phyloP scores from a whole-genome alignment of 2,113 vertebrate genomes.

The Piaya cayana region DNA sequence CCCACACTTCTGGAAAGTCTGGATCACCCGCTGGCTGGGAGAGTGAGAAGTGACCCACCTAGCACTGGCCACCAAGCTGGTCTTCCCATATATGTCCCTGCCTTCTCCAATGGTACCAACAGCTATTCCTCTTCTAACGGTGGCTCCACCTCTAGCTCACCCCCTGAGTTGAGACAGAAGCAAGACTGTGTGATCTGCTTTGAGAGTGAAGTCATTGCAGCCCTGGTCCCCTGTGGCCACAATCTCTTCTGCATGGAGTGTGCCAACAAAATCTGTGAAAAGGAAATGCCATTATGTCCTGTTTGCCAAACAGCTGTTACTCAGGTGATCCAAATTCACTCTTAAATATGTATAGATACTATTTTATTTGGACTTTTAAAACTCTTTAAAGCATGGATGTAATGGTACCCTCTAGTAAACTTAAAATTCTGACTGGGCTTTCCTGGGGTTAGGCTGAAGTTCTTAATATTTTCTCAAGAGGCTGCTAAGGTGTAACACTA shows the following conservation, averaged over 20 bases:
- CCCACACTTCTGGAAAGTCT: constrained; percentile 86
- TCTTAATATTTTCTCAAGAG: constrained; percentile 64
- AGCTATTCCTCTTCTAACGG: constrained; percentile 89
- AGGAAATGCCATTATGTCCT: constrained; percentile 85
- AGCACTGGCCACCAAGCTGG: constrained; percentile 72
- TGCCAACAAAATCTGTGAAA: constrained; percentile 90
- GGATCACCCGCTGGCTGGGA: constrained; percentile 85
- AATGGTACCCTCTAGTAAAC: constrained; percentile 75
- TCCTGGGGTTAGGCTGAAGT: constrained; percentile 78
- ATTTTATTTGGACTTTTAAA: constrained; percentile 68
- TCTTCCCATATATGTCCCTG: constrained; percentile 87
- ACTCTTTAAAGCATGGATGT: constrained; percentile 71
- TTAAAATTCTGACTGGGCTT: constrained; percentile 78
- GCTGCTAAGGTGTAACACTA: constrained; percentile 79
- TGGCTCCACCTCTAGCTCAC: constrained; percentile 89
- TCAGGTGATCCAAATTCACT: constrained; percentile 91
- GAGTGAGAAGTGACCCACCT: constrained; percentile 80
- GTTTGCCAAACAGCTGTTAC: constrained; percentile 90
- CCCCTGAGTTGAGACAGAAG: constrained; percentile 81
- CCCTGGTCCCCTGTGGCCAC: constrained; percentile 92
- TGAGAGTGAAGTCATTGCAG: constrained; percentile 86
- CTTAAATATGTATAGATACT: constrained; percentile 76
- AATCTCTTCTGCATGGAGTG: constrained; percentile 95
- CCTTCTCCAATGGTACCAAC: constrained; percentile 88
- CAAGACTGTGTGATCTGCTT: constrained; percentile 87